Evolutionary conservation across 2,888 invertebrate genomes (phyloP).

Genomic region (Lithophane ornitopus): DNA sequence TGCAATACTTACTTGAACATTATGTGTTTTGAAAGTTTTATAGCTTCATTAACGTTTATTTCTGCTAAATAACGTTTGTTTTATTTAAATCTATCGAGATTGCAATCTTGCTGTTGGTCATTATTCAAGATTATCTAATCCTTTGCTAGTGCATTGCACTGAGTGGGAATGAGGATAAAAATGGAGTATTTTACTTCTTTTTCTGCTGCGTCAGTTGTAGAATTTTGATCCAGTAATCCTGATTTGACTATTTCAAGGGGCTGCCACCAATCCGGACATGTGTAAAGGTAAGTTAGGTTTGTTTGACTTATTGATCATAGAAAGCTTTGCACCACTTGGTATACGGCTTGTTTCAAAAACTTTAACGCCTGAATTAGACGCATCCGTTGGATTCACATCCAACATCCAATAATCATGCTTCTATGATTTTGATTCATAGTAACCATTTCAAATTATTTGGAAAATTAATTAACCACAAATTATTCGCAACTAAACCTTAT

Average conservation of each 20-base stretch:
- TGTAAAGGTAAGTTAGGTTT: slow-evolving; percentile 1
- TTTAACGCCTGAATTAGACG: background rate
- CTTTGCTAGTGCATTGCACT: slow-evolving; percentile 8
- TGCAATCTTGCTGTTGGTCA: slow-evolving; percentile 25
- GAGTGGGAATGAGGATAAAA: slow-evolving; percentile 27
- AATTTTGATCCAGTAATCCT: background rate
- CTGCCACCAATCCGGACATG: background rate
- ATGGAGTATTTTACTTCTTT: slow-evolving; percentile 1
- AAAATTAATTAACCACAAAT: background rate
- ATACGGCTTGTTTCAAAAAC: background rate
- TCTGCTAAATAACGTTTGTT: slow-evolving; percentile 36
- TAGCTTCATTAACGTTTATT: slow-evolving; percentile 55
- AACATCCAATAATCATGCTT: background rate
- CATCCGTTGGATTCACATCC: background rate
- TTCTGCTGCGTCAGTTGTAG: background rate
- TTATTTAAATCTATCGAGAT: slow-evolving; percentile 47
- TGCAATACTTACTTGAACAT: slow-evolving; percentile 15
- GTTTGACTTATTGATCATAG: background rate
- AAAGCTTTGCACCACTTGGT: background rate
- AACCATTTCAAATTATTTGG: background rate
- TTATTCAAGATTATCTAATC: slow-evolving; percentile 45
- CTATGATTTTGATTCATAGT: background rate
- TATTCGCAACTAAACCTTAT: slow-evolving; percentile 13
- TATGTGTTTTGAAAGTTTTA: slow-evolving; percentile 50
- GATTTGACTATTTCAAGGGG: background rate